Evolutionary conservation across 2,888 invertebrate genomes (phyloP).

Genomic region (Allolobophora icterica): DNA sequence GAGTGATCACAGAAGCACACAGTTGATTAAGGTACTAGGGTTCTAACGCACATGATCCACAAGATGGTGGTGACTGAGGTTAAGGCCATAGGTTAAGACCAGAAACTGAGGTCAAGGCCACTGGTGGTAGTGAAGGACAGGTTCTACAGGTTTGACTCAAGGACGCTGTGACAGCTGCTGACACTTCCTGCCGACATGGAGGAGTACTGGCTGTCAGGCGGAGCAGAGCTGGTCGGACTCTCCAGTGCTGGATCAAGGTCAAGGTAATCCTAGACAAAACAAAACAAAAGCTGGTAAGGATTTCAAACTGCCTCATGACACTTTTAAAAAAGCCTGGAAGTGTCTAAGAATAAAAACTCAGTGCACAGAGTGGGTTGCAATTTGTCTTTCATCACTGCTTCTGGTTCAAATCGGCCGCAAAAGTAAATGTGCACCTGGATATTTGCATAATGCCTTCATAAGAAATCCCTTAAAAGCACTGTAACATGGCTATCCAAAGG

Average conservation of each 20-base stretch:
- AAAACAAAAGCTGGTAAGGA: neutral
- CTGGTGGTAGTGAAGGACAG: neutral
- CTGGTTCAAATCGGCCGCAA: neutral
- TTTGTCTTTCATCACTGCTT: neutral
- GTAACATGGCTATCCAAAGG: neutral
- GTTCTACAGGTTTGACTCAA: constrained; percentile 19
- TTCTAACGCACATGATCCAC: constrained; percentile 13
- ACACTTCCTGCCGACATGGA: constrained; percentile 40
- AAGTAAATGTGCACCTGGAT: too few species aligned
- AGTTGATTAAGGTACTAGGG: neutral
- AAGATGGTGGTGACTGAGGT: neutral
- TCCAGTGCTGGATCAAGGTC: constrained; percentile 70
- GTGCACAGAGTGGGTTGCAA: neutral
- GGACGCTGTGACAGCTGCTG: constrained; percentile 35
- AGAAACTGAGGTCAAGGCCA: constrained; percentile 19
- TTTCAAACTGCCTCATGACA: neutral
- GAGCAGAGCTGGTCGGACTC: constrained; percentile 41
- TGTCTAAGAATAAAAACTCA: neutral
- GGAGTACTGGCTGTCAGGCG: constrained; percentile 43
- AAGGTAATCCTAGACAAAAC: constrained; percentile 75
- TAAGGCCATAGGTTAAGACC: constrained; percentile 11
- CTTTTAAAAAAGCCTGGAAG: neutral
- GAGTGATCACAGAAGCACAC: neutral
- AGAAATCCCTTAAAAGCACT: neutral
- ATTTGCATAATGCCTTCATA: too few species aligned